These are phyloP conservation scores for Agriotes lineatus DNA, from an alignment of 2,888 invertebrate genomes.

Conservation along the genomic window DNA sequence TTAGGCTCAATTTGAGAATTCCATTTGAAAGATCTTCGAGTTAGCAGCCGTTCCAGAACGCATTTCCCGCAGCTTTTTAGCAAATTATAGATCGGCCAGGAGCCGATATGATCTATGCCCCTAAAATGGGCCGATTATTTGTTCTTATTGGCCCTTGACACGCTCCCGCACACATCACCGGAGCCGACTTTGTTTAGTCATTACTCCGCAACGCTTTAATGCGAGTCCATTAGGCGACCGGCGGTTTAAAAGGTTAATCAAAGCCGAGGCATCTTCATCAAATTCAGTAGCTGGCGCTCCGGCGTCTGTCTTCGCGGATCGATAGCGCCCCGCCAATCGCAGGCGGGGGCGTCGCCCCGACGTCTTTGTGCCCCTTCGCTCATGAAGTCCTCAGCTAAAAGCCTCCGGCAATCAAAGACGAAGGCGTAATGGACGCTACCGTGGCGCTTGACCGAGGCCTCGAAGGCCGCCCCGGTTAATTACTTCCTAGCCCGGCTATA, in stretches of 20 bases:
- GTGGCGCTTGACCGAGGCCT: constrained; percentile 40
- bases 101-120: constrained; percentile 37
- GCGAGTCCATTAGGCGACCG: constrained; percentile 49
- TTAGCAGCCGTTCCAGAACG: constrained; percentile 31
- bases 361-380: too few relatives aligned
- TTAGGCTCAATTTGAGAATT: too few relatives aligned
- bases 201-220: constrained; percentile 44
- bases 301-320: constrained; percentile 47
- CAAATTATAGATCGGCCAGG: constrained; percentile 41
- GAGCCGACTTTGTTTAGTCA: constrained; percentile 35
- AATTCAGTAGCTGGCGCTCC: constrained; percentile 33
- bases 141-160: constrained; percentile 45
- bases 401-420: constrained; percentile 48
- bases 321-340: constrained; percentile 56
- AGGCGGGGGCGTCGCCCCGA: constrained; percentile 53
- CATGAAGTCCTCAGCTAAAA: constrained; percentile 42
- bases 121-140: constrained; percentile 39
- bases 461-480: constrained; percentile 53
- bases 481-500: constrained; percentile 52
- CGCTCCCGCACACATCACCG: too few relatives aligned
- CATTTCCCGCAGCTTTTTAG: constrained; percentile 39
- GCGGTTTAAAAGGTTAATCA: constrained; percentile 46
- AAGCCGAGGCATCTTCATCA: constrained; percentile 34
- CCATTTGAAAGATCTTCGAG: too few relatives aligned
- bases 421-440: constrained; percentile 51